Conservation (phyloP, 2,113 vertebrate species). For the Nothoprocta pentlandii region DNA sequence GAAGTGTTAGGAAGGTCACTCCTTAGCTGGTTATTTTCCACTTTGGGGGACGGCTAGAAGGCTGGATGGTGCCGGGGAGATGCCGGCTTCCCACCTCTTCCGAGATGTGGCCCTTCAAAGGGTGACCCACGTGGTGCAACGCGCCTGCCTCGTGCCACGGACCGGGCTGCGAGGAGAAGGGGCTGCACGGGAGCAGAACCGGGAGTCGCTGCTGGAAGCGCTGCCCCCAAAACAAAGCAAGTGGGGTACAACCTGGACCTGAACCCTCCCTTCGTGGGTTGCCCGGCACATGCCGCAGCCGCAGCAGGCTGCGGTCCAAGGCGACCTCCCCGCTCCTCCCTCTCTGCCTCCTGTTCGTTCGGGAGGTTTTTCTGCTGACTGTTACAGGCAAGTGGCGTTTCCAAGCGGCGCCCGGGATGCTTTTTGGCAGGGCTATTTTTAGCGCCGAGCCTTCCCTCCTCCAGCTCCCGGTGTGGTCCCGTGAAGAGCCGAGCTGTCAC, state of each 20-base stretch:
- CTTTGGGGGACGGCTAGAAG: no score
- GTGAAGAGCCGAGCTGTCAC: background rate
- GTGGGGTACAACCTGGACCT: background rate
- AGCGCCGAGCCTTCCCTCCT: background rate
- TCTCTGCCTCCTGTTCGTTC: background rate
- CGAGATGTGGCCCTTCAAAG: no score
- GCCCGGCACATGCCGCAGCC: background rate
- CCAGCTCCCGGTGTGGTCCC: background rate
- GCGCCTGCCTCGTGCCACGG: no score
- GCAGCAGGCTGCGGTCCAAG: background rate
- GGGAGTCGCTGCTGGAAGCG: no score
- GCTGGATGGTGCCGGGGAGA: no score
- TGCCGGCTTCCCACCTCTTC: no score
- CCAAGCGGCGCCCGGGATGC: background rate
- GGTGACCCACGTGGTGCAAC: no score
- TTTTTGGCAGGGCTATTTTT: constrained; percentile 45
- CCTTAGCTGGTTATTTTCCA: no score
- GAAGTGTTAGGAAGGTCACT: background rate
- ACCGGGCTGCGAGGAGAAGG: no score
- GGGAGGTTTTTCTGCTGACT: background rate
- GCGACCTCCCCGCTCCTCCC: background rate
- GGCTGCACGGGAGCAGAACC: no score
- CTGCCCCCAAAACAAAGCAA: background rate
- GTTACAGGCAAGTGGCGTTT: background rate
- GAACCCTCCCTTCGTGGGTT: background rate